Base-by-base conservation (phyloP, 2,797 vertebrate genomes). In the Harpagifer antarcticus region DNA sequence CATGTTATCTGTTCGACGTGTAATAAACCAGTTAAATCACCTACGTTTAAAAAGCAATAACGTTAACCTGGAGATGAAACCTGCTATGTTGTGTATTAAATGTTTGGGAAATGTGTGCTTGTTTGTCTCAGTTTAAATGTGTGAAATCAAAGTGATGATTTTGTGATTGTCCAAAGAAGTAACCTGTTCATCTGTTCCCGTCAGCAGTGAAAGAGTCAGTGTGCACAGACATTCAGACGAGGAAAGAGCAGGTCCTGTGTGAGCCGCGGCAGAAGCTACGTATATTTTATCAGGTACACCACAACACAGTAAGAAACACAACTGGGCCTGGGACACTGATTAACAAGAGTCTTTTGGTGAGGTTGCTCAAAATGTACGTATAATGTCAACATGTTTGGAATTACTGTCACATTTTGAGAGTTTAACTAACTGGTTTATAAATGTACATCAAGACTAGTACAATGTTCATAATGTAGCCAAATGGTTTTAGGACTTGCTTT, bases 251-350 rank as follows among this genome's bases (percentile, higher is more conserved):
- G 89, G 90, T 96, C 84, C 93, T 93, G 68, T 96, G 94, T 91
- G 98, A 99, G 87, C 97, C 96, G 12, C 94, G 97, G 33, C 98
- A 99, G 91, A 99, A 99, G 86, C 92, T 99, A 75, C 94, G 98
- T 85, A 99, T 99, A 94, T 99, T 99, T 96, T 99, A 99, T 92
- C 98, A 99, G 98, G 98, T 99, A 95, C 42, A 68, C 61, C 55
- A 74, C 78, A 74, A 55, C 9, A 61, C 69, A 76, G 63, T 59
- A 45, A 78, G 69, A 57, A 54, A 60, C 17, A 15, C 40, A 62
- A 20, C 55, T 78, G 54, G 45, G 63, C n/a, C 52, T 47, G 43
- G 33, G 31, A n/a, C 15, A 79, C 59, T 74, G 48, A 19, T 64
- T 61, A 52, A 19, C 47, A 31, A 44, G 43, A 74, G 31, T 23